Percentiles rank a stretch among this genome's conserved stretches.
phyloP scores from a whole-genome alignment of 64 coral and sea anemone species.

The Orbicella faveolata region DNA sequence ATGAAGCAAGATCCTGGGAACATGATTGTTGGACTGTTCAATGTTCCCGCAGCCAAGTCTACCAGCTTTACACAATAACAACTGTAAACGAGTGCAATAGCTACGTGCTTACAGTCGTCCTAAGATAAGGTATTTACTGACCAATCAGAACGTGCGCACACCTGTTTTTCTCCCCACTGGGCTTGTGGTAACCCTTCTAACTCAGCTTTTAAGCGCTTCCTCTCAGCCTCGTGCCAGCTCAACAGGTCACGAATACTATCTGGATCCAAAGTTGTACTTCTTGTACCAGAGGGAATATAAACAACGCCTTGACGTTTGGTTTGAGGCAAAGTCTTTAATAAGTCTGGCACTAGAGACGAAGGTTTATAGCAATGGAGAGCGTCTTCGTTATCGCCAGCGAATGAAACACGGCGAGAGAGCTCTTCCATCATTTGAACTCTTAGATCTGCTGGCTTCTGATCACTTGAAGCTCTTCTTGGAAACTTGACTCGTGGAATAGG shows the following conservation, averaged over 20 bases:
- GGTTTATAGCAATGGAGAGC: constrained; percentile 1
- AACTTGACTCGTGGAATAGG: constrained; percentile 39
- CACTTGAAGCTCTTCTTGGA: constrained; percentile 15
- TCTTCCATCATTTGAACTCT: constrained; percentile 58
- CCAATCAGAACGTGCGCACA: not conserved
- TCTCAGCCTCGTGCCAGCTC: constrained; percentile 29
- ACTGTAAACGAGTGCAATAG: too few species aligned
- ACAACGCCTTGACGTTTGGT: not conserved
- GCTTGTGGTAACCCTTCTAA: constrained; percentile 25
- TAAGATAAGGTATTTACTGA: too few species aligned
- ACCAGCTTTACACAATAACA: too few species aligned
- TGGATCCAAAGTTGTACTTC: not conserved
- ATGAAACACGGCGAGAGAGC: constrained; percentile 30
- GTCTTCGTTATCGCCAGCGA: not conserved
- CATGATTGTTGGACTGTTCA: too few species aligned
- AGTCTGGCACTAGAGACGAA: constrained; percentile 1
- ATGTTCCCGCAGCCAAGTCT: too few species aligned
- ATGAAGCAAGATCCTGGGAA: too few species aligned
- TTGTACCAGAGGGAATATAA: not conserved
- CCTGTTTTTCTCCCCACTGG: constrained; percentile 4
- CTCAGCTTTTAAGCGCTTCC: constrained; percentile 31
- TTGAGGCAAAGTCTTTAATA: not conserved
- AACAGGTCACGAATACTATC: constrained; percentile 6
- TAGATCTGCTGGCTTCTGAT: constrained; percentile 46
- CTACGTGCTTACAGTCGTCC: too few species aligned